Conservation (phyloP, 2,113 vertebrate genomes). For the Paraplagusia blochii region DNA sequence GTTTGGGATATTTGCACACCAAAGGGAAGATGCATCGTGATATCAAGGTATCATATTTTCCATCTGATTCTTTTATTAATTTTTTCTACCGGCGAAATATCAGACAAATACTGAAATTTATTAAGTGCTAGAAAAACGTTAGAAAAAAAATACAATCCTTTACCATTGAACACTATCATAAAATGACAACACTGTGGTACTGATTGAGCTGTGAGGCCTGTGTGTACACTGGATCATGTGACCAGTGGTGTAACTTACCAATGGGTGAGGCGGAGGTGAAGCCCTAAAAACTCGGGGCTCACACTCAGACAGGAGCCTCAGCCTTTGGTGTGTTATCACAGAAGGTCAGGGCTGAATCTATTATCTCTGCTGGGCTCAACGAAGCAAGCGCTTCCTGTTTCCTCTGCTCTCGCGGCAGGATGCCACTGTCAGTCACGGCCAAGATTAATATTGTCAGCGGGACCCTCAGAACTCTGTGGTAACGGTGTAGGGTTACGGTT, state of each 20-base stretch:
- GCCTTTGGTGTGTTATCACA: constrained; percentile 42
- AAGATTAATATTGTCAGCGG: constrained; percentile 31
- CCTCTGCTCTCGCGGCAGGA: constrained; percentile 58
- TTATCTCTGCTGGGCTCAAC: constrained; percentile 56
- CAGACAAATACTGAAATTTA: neutral
- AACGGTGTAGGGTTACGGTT: constrained; percentile 1
- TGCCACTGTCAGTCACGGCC: constrained; percentile 54
- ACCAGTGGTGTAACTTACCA: constrained; percentile 1
- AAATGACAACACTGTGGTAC: neutral
- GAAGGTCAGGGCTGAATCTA: constrained; percentile 57
- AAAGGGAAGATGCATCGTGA: constrained; percentile 99
- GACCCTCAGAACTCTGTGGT: constrained; percentile 17
- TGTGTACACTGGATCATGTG: constrained; percentile 10
- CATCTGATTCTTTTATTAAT: neutral
- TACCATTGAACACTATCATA: neutral
- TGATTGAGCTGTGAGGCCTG: neutral
- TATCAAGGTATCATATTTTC: constrained; percentile 86
- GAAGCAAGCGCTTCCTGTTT: constrained; percentile 69
- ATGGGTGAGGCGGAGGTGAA: constrained; percentile 18
- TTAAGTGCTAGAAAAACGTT: no score
- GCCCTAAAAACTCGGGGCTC: neutral
- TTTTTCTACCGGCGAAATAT: neutral
- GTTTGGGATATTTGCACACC: constrained; percentile 92
- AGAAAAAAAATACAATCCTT: neutral
- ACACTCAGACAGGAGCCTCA: constrained; percentile 2